Evolutionary conservation across 1,140 invertebrate species (phyloP).

Genomic region (Pentalonia nigronervosa): DNA sequence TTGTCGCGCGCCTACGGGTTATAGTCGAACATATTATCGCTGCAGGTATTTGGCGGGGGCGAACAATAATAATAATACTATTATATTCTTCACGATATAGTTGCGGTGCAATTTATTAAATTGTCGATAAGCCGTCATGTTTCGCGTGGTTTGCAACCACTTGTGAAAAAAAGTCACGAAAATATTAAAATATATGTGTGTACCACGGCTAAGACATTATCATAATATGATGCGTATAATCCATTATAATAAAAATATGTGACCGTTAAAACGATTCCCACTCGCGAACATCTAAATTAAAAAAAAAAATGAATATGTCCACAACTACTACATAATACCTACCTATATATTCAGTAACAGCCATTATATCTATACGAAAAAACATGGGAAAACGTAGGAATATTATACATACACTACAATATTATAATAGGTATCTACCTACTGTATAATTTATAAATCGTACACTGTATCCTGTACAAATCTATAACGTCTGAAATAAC

Average conservation of each 20-base stretch:
- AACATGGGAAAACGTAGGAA: neutral
- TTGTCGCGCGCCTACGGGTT: neutral
- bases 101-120: neutral
- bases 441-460: neutral
- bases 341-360: neutral
- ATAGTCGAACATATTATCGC: constrained; percentile 1
- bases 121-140: neutral
- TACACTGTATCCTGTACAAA: neutral
- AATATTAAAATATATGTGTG: neutral
- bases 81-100: neutral
- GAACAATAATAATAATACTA: neutral
- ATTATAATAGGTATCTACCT: neutral
- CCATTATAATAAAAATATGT: neutral
- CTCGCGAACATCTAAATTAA: neutral
- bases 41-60: neutral
- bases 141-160: neutral
- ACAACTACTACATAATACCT: neutral
- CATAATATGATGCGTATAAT: neutral
- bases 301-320: neutral
- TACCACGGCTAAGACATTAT: neutral
- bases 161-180: neutral
- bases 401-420: no score
- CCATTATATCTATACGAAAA: neutral
- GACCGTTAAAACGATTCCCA: neutral
- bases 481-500: neutral